phyloP scores from a whole-genome alignment of 2,888 invertebrate genomes.

The Marasmarcha lunaedactyla region DNA sequence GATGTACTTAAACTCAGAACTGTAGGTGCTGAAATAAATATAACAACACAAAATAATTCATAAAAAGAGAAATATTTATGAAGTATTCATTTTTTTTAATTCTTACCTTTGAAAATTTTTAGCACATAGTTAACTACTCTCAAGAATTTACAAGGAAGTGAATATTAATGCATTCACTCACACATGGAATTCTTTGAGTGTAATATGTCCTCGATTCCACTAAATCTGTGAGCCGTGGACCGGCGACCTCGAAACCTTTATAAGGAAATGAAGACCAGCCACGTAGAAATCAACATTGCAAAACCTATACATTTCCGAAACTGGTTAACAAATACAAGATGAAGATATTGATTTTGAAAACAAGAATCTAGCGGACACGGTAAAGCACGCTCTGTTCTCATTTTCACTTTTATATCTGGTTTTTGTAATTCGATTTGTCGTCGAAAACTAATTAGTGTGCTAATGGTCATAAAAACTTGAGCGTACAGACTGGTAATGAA shows the following conservation, averaged over 20 bases:
- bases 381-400: neutral
- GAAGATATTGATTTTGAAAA: constrained; percentile 6
- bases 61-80: neutral
- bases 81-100: no score
- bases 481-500: no score
- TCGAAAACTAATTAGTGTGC: no score
- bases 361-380: neutral
- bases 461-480: no score
- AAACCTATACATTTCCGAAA: constrained; percentile 33
- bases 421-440: neutral
- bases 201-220: constrained; percentile 28
- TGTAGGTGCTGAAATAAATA: neutral
- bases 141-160: neutral
- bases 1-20: no score
- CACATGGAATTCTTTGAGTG: neutral
- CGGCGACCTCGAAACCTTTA: constrained; percentile 38
- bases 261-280: constrained; percentile 40
- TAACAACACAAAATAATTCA: neutral
- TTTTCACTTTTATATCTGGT: constrained; percentile 1
- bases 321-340: constrained; percentile 8
- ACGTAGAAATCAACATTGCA: constrained; percentile 35
- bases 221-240: constrained; percentile 30
- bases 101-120: neutral
- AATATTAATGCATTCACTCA: constrained; percentile 1
- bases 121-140: neutral